Evolutionary conservation across 1,140 invertebrate species (phyloP), one percentile per base, ranked within the genome.

Genomic region (Papilio dardanus): DNA sequence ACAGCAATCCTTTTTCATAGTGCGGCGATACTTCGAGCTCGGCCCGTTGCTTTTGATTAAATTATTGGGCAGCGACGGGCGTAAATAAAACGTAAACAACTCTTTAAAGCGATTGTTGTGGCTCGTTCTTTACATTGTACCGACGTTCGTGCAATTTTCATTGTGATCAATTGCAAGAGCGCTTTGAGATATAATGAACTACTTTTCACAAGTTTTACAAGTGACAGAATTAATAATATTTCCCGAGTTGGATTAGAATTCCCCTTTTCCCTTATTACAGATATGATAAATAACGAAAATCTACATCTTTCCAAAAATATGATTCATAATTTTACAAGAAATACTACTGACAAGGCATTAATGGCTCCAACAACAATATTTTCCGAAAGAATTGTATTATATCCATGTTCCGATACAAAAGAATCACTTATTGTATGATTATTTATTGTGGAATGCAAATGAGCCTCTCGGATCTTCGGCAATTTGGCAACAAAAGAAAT

Each of bases 41-140:
- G 67, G 33, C 30, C 54, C 35, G 75, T 35, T 76, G 76, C 66
- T 82, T 84, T 84, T 84, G 83, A 87, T 87, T 86, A 86, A 86
- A 88, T 86, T 86, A 88, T 86, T 84, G 81, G 80, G 74, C 77
- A 76, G 71, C 77, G 74, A 35, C 71, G 78, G 58, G 79, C 76
- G 77, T 75, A 80, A 84, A 83, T 86, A 81, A 83, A 81, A 83
- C 81, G 74, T 80, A 83, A 80, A 81, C 74, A 77, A 69, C 76
- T 69, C 74, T 79, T 79, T 80, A 68, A n/a, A 74, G 46, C 74
- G 46, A 78, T 79, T 80, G 74, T 71, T 76, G 73, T 77, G 71
- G 76, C 75, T 77, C 79, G 77, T 80, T 54, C 71, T 74, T 76
- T 78, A 75, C 77, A 73, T 74, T 78, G 77, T 77, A 54, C 74